phyloP scores from a whole-genome alignment of 2,888 invertebrate species.

The Caenorhabditis imperialis region DNA sequence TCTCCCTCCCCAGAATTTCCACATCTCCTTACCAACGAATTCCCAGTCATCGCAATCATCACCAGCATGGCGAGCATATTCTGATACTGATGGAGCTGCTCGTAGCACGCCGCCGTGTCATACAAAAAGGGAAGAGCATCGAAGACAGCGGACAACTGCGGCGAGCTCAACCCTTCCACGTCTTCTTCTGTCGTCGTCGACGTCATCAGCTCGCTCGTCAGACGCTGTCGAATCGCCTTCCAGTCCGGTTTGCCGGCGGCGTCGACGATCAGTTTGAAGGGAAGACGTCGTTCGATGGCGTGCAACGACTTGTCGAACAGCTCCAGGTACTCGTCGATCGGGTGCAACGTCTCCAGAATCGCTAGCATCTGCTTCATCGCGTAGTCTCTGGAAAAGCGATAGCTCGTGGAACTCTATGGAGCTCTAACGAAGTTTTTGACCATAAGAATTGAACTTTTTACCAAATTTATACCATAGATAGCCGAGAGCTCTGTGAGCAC shows the following conservation, averaged over 20 bases:
- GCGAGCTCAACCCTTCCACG: constrained; percentile 9
- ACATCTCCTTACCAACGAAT: constrained; percentile 41
- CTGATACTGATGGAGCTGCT: constrained; percentile 21
- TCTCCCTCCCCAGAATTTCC: no score
- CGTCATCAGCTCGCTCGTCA: constrained; percentile 3
- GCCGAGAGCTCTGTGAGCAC: no score
- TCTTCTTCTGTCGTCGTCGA: background rate
- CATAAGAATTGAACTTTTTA: no score
- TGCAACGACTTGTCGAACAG: constrained; percentile 33
- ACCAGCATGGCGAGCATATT: constrained; percentile 40
- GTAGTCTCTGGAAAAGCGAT: constrained; percentile 57
- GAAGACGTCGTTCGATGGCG: constrained; percentile 35
- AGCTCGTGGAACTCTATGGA: no score
- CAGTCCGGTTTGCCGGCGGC: constrained; percentile 28
- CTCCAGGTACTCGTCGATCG: constrained; percentile 30
- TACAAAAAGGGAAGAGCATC: constrained; percentile 51
- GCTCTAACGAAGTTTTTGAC: no score
- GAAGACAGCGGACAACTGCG: constrained; percentile 37
- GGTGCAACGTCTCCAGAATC: constrained; percentile 51
- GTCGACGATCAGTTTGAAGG: constrained; percentile 11
- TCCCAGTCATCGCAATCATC: constrained; percentile 36
- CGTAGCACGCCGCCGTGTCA: constrained; percentile 37
- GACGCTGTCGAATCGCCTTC: constrained; percentile 14
- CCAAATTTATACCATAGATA: no score
- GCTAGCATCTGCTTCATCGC: constrained; percentile 58